Percentiles rank a stretch among this genome's conserved stretches.
Evolutionary conservation across 2,797 vertebrate genomes (phyloP).

Genomic region (Acropternis orthonyx): DNA sequence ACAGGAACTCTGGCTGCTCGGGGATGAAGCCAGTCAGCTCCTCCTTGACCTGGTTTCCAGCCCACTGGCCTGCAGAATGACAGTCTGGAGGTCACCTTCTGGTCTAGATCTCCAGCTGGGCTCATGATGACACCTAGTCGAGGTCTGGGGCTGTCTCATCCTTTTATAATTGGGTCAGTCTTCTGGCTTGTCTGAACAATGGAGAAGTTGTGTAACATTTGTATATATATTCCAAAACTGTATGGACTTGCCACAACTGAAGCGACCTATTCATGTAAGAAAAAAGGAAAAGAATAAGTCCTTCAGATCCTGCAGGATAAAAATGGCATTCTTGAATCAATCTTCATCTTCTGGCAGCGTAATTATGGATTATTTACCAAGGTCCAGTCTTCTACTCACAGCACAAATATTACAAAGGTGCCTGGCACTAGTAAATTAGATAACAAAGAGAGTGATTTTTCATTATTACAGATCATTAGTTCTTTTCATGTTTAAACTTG

Average conservation of each 20-base stretch:
- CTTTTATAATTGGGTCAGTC: slow-evolving; percentile 6
- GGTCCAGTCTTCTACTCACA: slow-evolving; percentile 13
- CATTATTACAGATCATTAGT: slow-evolving; percentile 62
- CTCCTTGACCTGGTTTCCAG: slow-evolving; percentile 36
- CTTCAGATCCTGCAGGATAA: slow-evolving; percentile 18
- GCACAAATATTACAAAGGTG: background rate
- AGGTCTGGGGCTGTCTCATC: background rate
- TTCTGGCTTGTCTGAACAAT: slow-evolving; percentile 1
- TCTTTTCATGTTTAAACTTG: slow-evolving; percentile 53
- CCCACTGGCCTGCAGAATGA: slow-evolving; percentile 22
- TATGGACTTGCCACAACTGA: background rate
- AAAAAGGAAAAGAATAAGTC: slow-evolving; percentile 15
- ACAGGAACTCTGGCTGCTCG: background rate
- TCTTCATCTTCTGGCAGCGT: slow-evolving; percentile 11
- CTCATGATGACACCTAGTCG: background rate
- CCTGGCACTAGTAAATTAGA: slow-evolving; percentile 54
- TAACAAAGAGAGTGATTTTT: slow-evolving; percentile 54
- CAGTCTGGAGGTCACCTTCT: background rate
- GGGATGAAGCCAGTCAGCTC: background rate
- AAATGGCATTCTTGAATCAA: slow-evolving; percentile 43
- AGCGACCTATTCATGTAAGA: background rate
- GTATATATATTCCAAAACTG: background rate
- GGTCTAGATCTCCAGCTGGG: slow-evolving; percentile 14
- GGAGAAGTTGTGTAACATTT: background rate
- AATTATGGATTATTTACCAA: slow-evolving; percentile 68